Conservation (phyloP, 2,113 vertebrate genomes). For the Saimiri boliviensis region DNA sequence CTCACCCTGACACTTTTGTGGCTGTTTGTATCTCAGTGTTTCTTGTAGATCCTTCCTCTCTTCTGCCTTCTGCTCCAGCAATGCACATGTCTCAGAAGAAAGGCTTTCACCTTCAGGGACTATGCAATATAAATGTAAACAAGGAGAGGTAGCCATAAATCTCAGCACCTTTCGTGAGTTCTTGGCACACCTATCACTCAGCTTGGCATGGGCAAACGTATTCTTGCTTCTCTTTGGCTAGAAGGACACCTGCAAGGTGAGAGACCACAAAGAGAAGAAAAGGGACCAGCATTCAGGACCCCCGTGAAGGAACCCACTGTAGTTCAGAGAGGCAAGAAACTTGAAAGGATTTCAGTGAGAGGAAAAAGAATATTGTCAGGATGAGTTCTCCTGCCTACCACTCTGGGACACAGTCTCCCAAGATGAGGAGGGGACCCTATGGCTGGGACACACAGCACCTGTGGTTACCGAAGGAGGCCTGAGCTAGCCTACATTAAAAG, state of each 20-base stretch:
- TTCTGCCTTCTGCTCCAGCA: background rate
- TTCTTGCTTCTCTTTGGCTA: background rate
- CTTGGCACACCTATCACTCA: slow-evolving; percentile 23
- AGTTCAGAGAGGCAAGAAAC: background rate
- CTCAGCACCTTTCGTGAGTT: background rate
- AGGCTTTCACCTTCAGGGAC: slow-evolving; percentile 17
- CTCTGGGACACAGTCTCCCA: background rate
- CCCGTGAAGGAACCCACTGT: background rate
- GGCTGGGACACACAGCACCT: background rate
- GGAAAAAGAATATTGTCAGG: background rate
- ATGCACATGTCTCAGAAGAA: background rate
- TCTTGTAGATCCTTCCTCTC: background rate
- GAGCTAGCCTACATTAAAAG: background rate
- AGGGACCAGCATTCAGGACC: background rate
- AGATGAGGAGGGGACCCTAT: background rate
- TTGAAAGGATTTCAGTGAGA: background rate
- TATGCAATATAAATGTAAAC: slow-evolving; percentile 66
- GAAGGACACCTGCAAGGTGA: slow-evolving; percentile 44
- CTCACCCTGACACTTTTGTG: background rate
- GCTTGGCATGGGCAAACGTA: background rate
- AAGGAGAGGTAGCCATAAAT: slow-evolving; percentile 33
- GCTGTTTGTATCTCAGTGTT: background rate
- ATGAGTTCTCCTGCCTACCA: background rate
- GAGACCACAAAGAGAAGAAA: background rate
- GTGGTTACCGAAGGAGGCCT: background rate